Conservation (phyloP, 1,140 invertebrate species). For the Tetramorium alpestre region DNA sequence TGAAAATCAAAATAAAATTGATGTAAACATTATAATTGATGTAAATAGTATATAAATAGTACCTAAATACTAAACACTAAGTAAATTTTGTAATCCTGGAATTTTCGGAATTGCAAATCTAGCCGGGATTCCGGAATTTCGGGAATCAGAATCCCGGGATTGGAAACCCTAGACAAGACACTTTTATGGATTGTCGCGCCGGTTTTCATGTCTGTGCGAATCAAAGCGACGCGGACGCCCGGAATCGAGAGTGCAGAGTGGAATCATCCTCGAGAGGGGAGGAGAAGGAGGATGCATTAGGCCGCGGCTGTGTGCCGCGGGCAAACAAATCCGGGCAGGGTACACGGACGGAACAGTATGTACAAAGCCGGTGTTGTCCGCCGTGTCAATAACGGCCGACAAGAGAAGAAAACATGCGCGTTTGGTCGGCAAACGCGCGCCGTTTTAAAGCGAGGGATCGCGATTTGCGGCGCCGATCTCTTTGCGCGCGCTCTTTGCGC, state of each 20-base stretch:
- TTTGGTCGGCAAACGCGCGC: slow-evolving; percentile 50
- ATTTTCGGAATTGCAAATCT: no score
- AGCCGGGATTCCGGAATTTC: no score
- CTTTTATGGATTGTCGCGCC: neutral
- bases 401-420: slow-evolving; percentile 53
- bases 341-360: slow-evolving; percentile 40
- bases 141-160: no score
- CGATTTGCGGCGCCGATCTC: slow-evolving; percentile 58
- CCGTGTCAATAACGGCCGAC: slow-evolving; percentile 57
- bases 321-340: slow-evolving; percentile 51
- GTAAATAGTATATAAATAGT: no score
- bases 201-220: neutral
- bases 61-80: no score
- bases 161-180: no score
- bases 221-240: neutral
- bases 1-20: no score
- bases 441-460: slow-evolving; percentile 38
- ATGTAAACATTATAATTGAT: no score
- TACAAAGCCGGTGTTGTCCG: slow-evolving; percentile 59
- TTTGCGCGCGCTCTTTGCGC: slow-evolving; percentile 1
- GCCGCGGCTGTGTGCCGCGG: slow-evolving; percentile 19
- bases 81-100: no score
- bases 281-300: slow-evolving; percentile 38
- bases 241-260: slow-evolving; percentile 9
- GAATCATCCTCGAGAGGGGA: slow-evolving; percentile 21